Percentiles rank a stretch among this genome's conserved stretches.
phyloP scores from a whole-genome alignment of 1,140 invertebrate genomes.

The Hermatobates lingyangjiaoensis region DNA sequence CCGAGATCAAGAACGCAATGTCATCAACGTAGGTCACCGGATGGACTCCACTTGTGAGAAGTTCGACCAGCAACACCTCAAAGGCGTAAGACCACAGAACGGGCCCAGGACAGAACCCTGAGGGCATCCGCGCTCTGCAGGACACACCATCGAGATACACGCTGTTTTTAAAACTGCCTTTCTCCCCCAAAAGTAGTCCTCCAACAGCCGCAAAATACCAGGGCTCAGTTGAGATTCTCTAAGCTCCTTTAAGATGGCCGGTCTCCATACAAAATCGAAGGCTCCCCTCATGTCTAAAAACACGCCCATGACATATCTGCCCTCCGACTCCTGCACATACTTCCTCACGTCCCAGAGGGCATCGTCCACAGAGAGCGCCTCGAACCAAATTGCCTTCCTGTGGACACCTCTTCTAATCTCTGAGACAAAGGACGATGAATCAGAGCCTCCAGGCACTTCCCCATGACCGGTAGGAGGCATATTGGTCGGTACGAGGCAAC shows the following conservation, averaged over 20 bases:
- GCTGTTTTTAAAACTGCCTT: background rate
- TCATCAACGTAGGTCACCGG: background rate
- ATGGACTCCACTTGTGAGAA: background rate
- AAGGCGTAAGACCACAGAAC: background rate
- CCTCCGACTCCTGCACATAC: background rate
- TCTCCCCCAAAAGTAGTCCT: background rate
- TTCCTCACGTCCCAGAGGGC: background rate
- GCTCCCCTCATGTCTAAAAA: background rate
- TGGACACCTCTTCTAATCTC: background rate
- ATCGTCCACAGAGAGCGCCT: background rate
- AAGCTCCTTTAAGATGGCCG: background rate
- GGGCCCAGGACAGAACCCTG: background rate
- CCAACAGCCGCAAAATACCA: background rate
- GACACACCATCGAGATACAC: no score
- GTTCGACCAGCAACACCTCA: background rate
- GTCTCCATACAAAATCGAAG: background rate
- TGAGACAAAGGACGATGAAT: background rate
- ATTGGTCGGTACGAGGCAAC: background rate
- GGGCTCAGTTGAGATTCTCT: background rate
- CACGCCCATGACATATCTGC: background rate
- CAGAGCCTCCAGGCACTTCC: background rate
- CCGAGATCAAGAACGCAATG: background rate
- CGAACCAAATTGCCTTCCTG: background rate
- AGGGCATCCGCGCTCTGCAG: background rate
- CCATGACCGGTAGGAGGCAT: background rate